Conservation (phyloP, 2,113 vertebrate genomes). For the Forbesichthys agassizii region DNA sequence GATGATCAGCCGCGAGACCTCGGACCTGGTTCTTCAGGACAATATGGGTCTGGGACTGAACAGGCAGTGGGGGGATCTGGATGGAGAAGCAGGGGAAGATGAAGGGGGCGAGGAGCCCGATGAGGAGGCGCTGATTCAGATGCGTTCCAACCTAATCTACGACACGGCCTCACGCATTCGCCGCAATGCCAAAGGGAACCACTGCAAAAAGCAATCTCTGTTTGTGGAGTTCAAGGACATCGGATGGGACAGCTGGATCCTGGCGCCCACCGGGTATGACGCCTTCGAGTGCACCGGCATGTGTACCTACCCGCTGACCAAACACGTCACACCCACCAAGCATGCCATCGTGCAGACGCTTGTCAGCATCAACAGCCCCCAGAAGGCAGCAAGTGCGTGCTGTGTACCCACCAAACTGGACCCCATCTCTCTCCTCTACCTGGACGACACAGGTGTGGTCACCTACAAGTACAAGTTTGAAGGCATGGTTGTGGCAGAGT, state of each 20-base stretch:
- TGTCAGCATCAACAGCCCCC: slow-evolving; percentile 89
- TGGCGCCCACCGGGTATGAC: slow-evolving; percentile 89
- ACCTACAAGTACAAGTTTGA: slow-evolving; percentile 99
- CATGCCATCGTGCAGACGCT: slow-evolving; percentile 95
- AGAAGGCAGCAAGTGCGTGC: slow-evolving; percentile 89
- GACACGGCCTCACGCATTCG: slow-evolving; percentile 90
- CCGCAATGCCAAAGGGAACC: slow-evolving; percentile 93
- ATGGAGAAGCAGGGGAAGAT: slow-evolving; percentile 48
- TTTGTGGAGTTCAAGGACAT: slow-evolving; percentile 98
- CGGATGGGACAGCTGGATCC: slow-evolving; percentile 98
- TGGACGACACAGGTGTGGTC: slow-evolving; percentile 92
- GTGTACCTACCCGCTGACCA: slow-evolving; percentile 90
- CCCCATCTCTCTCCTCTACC: slow-evolving; percentile 94
- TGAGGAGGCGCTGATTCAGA: slow-evolving; percentile 91
- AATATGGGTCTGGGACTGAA: slow-evolving; percentile 59
- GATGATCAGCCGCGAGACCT: slow-evolving; percentile 91
- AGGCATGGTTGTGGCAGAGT: slow-evolving; percentile 96
- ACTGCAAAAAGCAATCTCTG: slow-evolving; percentile 90
- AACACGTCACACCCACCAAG: slow-evolving; percentile 93
- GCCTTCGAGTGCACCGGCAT: slow-evolving; percentile 91
- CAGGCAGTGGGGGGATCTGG: slow-evolving; percentile 58
- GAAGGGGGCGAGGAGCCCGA: slow-evolving; percentile 74
- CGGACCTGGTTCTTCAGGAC: slow-evolving; percentile 69
- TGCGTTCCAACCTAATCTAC: slow-evolving; percentile 95
- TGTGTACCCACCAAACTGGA: slow-evolving; percentile 96